Conservation (phyloP, 2,888 invertebrate species). For the Caenorhabditis doughertyi region DNA sequence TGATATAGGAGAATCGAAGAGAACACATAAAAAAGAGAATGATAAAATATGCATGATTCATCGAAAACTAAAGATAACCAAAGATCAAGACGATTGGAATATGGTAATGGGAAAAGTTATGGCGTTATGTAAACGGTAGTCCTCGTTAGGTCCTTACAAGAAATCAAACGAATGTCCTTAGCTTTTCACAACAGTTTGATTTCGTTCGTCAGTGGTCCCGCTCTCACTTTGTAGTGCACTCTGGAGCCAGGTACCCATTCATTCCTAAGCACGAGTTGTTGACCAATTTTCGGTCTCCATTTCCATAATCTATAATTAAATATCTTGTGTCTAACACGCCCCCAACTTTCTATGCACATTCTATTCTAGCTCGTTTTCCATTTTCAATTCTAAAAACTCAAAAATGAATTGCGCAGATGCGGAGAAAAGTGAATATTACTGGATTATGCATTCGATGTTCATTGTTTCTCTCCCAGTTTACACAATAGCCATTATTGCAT, state of each 20-base stretch:
- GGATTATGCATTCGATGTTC: constrained; percentile 20
- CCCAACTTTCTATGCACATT: background rate
- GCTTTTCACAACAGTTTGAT: background rate
- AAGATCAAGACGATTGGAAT: too few species aligned
- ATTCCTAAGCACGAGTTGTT: background rate
- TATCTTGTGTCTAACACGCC: background rate
- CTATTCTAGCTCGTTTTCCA: background rate
- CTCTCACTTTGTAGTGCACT: background rate
- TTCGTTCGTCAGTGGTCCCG: too few species aligned
- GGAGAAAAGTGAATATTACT: constrained; percentile 6
- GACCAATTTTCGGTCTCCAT: background rate
- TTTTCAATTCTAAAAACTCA: background rate
- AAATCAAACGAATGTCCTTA: too few species aligned
- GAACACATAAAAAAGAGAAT: too few species aligned
- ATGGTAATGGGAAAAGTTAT: too few species aligned
- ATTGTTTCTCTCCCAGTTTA: constrained; percentile 25
- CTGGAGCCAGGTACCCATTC: background rate
- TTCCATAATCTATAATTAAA: background rate
- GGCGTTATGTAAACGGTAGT: too few species aligned
- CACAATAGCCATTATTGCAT: constrained; percentile 16
- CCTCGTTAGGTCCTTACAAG: too few species aligned
- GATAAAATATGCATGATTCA: too few species aligned
- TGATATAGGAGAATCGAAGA: too few species aligned
- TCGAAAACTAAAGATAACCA: too few species aligned
- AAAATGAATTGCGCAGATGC: constrained; percentile 13